These are phyloP conservation scores for Volucella inanis DNA, from an alignment of 2,888 invertebrate genomes.

Conservation along the genomic window DNA sequence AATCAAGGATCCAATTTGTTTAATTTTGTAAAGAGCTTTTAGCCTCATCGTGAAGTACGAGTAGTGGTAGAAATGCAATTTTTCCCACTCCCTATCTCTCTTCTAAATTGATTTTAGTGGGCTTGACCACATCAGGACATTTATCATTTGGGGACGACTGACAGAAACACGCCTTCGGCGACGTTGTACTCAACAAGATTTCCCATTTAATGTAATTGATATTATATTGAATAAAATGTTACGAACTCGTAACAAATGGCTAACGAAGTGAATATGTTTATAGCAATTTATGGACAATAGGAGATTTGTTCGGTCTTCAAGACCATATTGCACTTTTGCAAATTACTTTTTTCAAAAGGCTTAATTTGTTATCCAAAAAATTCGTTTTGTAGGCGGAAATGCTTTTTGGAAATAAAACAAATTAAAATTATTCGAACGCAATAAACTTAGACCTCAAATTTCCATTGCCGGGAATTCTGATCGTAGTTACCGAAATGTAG, in stretches of 20 bases:
- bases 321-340: neutral
- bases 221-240: conserved; percentile 38
- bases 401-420: no score
- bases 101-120: conserved; percentile 46
- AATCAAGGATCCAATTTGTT: conserved; percentile 65
- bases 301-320: neutral
- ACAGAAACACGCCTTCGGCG: conserved; percentile 44
- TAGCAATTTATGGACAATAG: neutral
- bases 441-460: no score
- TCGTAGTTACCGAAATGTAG: no score
- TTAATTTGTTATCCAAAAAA: no score
- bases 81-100: neutral
- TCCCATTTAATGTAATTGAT: conserved; percentile 54
- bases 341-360: neutral
- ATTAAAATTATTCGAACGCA: no score
- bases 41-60: conserved; percentile 10
- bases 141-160: conserved; percentile 45
- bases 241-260: neutral
- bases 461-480: no score
- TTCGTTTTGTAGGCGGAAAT: no score
- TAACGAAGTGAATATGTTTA: conserved; percentile 2
- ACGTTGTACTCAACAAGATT: conserved; percentile 7
- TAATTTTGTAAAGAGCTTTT: conserved; percentile 71
- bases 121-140: conserved; percentile 57
- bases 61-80: conserved; percentile 9